These are phyloP conservation scores for Tetrao urogallus DNA, from an alignment of 2,113 vertebrate species.

Conservation along the genomic window DNA sequence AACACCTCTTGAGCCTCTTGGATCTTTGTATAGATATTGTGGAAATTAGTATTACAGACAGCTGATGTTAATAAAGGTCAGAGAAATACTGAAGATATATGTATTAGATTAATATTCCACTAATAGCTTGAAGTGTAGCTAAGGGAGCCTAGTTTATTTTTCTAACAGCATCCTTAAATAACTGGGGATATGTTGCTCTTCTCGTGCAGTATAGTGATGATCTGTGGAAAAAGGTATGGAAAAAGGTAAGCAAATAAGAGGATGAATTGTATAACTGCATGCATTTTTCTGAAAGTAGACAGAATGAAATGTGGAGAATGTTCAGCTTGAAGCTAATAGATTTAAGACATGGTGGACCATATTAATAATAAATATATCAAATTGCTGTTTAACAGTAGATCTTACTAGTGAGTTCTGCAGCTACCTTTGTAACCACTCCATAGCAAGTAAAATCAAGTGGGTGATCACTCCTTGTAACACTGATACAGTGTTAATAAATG, in stretches of 20 bases:
- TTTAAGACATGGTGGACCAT: neutral
- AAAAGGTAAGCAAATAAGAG: neutral
- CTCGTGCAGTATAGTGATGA: neutral
- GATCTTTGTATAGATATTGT: neutral
- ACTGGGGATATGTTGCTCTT: neutral
- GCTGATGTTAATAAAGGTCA: neutral
- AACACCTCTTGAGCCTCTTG: neutral
- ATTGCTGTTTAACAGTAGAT: neutral
- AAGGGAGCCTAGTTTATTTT: neutral
- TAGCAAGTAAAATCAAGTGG: neutral
- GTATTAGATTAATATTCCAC: neutral
- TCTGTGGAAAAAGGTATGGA: neutral
- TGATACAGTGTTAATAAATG: neutral
- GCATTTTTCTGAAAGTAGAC: neutral
- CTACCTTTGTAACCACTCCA: neutral
- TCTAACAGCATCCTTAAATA: neutral
- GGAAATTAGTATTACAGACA: neutral
- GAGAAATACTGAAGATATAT: neutral
- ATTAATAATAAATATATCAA: neutral
- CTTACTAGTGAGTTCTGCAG: neutral
- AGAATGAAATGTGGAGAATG: neutral
- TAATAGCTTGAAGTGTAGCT: neutral
- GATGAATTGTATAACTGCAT: neutral
- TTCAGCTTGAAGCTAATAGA: neutral
- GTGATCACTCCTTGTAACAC: neutral